Percentiles rank a stretch among this genome's conserved stretches.
Conservation (phyloP, 2,888 invertebrate species). For the Chrysolina oricalcia region DNA sequence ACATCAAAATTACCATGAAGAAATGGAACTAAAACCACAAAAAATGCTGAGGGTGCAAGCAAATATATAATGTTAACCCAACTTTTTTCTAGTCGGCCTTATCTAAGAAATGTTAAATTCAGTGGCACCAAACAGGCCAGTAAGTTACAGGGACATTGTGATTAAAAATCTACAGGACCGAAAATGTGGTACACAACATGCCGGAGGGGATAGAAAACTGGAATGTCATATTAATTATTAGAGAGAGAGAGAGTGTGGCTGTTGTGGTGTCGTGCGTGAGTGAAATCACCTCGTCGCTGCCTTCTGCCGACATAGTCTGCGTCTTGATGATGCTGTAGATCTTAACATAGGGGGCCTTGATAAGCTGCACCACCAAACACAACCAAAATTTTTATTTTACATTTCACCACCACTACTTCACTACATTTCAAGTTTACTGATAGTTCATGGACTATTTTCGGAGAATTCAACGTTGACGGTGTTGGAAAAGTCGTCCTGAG, state of each 20-base stretch:
- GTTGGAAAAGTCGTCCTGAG: background rate
- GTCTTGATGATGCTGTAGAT: slow-evolving; percentile 97
- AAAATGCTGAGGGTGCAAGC: too few relatives aligned
- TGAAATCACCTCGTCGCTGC: slow-evolving; percentile 70
- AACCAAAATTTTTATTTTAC: slow-evolving; percentile 44
- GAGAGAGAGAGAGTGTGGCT: slow-evolving; percentile 54
- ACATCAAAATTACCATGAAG: too few relatives aligned
- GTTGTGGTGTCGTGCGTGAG: slow-evolving; percentile 56
- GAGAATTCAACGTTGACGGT: slow-evolving; percentile 5
- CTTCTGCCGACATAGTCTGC: slow-evolving; percentile 85
- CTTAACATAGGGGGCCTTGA: slow-evolving; percentile 97
- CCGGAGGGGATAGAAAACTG: slow-evolving; percentile 26
- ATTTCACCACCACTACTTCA: slow-evolving; percentile 26
- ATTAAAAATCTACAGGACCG: background rate
- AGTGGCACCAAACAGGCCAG: too few relatives aligned
- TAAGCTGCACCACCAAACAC: slow-evolving; percentile 79
- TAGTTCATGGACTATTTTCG: background rate
- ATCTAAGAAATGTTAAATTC: too few relatives aligned
- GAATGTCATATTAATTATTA: slow-evolving; percentile 23
- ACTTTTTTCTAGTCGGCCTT: too few relatives aligned
- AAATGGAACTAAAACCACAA: too few relatives aligned
- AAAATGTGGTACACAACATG: background rate
- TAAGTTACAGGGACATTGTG: too few relatives aligned
- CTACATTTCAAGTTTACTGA: background rate
- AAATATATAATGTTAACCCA: too few relatives aligned